Percentiles rank a stretch among this genome's conserved stretches.
Conservation (phyloP, 64 coral and sea anemone genomes). For the Exaiptasia diaphana region DNA sequence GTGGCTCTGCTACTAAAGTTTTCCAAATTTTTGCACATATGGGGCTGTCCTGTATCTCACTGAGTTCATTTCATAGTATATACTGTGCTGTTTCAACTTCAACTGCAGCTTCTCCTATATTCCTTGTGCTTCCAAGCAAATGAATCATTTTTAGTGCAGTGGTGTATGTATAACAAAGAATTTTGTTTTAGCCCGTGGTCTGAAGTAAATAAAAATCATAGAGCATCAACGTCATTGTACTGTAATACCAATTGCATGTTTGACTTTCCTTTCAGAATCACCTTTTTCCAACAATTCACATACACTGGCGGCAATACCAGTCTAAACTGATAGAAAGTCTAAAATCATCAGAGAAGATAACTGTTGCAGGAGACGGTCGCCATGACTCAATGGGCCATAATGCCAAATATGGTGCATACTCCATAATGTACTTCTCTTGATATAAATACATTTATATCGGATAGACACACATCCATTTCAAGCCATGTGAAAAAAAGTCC, state of each 20-base stretch:
- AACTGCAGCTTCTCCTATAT: no score
- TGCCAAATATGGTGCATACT: conserved; percentile 38
- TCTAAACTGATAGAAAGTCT: not conserved
- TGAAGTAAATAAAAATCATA: no score
- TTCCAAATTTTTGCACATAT: conserved; percentile 51
- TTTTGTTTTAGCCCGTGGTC: no score
- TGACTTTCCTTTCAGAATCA: not conserved
- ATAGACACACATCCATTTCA: not conserved
- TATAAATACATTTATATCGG: not conserved
- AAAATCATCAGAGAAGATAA: not conserved
- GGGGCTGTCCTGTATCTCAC: conserved; percentile 46
- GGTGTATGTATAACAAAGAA: no score
- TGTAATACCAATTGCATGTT: not conserved
- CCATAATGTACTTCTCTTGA: conserved; percentile 12
- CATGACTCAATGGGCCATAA: conserved; percentile 32
- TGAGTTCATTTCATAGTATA: conserved; percentile 34
- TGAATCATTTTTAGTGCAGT: not conserved
- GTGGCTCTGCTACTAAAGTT: conserved; percentile 34
- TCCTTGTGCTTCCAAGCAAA: no score
- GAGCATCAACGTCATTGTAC: no score
- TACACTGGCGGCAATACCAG: conserved; percentile 10
- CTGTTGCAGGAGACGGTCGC: conserved; percentile 11
- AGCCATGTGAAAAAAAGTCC: not conserved
- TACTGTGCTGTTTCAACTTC: not conserved
- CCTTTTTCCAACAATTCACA: conserved; percentile 17